Evolutionary conservation across 2,113 vertebrate genomes (phyloP), one percentile per base, ranked within the genome.

Genomic region (Paedocypris sp.): DNA sequence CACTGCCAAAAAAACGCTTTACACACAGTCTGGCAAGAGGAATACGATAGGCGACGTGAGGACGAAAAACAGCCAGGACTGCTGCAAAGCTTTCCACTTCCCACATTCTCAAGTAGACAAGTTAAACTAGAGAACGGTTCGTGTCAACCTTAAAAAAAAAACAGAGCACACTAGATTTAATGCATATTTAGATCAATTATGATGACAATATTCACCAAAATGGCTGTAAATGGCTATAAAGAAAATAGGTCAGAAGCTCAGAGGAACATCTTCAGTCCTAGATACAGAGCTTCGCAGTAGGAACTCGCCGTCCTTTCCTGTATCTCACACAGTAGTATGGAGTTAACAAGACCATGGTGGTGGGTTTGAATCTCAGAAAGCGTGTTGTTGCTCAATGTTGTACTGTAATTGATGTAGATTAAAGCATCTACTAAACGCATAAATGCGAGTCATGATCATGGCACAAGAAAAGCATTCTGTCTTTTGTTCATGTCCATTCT

Each of bases 1-100:
- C 33, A 42, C 63, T 49, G 67, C 49, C 46, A 75, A 73, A 82
- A n/a, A n/a, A 75, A 4, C 74, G 77, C 77, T 75, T 66, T 70
- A 80, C 74, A 77, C 79, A 82, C 64, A 73, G 75, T 69, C 64
- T 67, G 18, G 23, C 43, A 63, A 64, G 70, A 74, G 58, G 72
- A 67, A 71, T 71, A 67, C 39, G 71, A 74, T 43, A 62, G 66
- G 64, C 32, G 38, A 41, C 50, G 41, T 70, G 12, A 47, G 15
- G 15, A 18, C 6, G 4, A 15, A 20, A 63, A 53, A 2, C 6
- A 15, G 23, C 2, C 13, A 46, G n/a, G 16, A 13, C 6, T 25
- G 9, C 42, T 47, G 13, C 4, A 11, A 56, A 35, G 32, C 25
- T 38, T 29, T 64, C 16, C n/a, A n/a, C n/a, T n/a, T n/a, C n/a